Conservation (phyloP, 2,113 vertebrate genomes). For the Aspidoscelis tigris region DNA sequence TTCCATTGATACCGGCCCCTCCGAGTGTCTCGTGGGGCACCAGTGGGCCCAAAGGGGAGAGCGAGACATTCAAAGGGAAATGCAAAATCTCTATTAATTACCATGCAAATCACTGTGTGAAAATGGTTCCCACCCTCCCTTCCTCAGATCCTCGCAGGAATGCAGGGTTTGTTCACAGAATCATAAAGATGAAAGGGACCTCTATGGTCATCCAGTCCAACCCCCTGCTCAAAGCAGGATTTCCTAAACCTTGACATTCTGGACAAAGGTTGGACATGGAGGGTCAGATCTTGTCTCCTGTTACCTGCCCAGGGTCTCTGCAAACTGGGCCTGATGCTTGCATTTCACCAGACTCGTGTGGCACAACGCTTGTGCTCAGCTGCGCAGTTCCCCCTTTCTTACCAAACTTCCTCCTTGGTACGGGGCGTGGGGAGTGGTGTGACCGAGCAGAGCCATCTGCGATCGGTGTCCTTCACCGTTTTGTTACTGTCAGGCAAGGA, state of each 20-base stretch:
- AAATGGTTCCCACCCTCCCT: conserved; percentile 33
- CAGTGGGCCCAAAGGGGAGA: conserved; percentile 34
- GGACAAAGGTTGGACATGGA: too few species aligned
- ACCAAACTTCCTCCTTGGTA: too few species aligned
- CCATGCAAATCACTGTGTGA: conserved; percentile 72
- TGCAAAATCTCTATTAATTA: conserved; percentile 68
- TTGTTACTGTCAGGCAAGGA: too few species aligned
- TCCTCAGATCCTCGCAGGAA: background rate
- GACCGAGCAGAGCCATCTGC: too few species aligned
- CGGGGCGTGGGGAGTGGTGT: too few species aligned
- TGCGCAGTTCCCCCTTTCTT: too few species aligned
- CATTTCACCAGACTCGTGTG: background rate
- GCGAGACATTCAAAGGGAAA: conserved; percentile 8
- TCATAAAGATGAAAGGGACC: too few species aligned
- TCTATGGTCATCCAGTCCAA: too few species aligned
- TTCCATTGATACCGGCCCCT: background rate
- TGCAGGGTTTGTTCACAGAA: background rate
- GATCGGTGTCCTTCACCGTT: too few species aligned
- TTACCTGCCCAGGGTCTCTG: too few species aligned
- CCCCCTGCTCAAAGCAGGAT: too few species aligned
- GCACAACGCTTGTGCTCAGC: background rate
- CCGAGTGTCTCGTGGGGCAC: rapidly evolving
- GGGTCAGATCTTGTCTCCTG: too few species aligned
- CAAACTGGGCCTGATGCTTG: background rate
- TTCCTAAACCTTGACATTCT: background rate